These are phyloP conservation scores for Eremophila alpestris DNA, from an alignment of 2,797 vertebrate species.

Conservation along the genomic window DNA sequence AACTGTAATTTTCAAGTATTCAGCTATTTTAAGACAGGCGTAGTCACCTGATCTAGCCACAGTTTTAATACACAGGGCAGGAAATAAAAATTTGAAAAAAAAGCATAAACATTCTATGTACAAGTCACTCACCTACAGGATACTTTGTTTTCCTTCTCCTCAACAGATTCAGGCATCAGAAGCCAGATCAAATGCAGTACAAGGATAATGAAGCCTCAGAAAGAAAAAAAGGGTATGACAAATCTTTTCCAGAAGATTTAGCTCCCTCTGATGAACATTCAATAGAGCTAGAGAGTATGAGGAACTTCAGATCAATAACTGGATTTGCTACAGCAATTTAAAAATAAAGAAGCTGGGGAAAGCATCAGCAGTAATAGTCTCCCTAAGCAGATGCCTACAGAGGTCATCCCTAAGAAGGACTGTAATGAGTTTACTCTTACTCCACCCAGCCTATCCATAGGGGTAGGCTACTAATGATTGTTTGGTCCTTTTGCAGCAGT, in stretches of 20 bases:
- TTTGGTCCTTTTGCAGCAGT: slow-evolving; percentile 19
- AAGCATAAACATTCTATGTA: background rate
- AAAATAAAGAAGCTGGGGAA: background rate
- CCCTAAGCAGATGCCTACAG: background rate
- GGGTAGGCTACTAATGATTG: background rate
- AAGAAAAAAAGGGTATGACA: background rate
- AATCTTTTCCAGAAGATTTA: background rate
- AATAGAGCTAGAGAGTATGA: background rate
- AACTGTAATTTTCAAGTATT: background rate
- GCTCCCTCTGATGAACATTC: slow-evolving; percentile 1
- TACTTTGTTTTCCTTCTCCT: background rate
- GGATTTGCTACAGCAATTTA: background rate
- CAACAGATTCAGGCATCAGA: background rate
- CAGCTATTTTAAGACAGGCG: background rate
- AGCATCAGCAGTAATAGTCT: background rate
- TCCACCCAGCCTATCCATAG: background rate
- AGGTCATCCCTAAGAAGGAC: background rate
- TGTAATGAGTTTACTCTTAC: slow-evolving; percentile 18
- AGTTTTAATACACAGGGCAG: background rate
- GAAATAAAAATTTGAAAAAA: background rate
- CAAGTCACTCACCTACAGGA: background rate
- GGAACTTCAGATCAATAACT: slow-evolving; percentile 15
- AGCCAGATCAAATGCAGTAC: background rate
- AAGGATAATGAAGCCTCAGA: background rate
- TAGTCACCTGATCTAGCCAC: background rate